Base-by-base conservation (phyloP, 2,113 vertebrate genomes). In the Heloderma charlesbogerti region DNA sequence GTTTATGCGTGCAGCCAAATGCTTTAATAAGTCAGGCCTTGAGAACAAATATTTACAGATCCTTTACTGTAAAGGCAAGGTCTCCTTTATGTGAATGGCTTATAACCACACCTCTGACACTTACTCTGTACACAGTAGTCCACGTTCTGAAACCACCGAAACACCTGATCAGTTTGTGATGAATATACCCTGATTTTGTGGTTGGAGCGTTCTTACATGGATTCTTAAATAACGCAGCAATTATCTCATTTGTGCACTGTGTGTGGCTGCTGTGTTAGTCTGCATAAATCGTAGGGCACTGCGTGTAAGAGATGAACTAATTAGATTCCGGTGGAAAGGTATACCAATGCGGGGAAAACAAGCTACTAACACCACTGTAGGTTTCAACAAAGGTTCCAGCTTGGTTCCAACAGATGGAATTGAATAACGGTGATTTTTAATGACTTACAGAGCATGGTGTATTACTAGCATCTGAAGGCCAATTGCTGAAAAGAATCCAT, bases 391-490 rank as follows among this genome's bases (percentile, higher is more conserved):
- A 78, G 3, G 12, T 94, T n/a, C n/a, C n/a, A 95, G 87, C 92
- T 93, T 92, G 94, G n/a, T n/a, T n/a, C n/a, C 89, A 75, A 95
- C 96, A 96, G 94, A 97, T 96, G 95, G 95, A 95, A 95, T 89
- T 94, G 94, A 94, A 91, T 96, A 95, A 93, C 95, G 91, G 22
- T 86, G 95, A 94, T 92, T 93, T 96, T 97, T 96, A 93, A 97
- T 96, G 94, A 96, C 91, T 97, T 96, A 95, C 80, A 93, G 95
- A 96, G 92, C 92, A 80, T 89, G 92, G 94, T 57, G 13, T 93
- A 94, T 91, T 91, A 90, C 94, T 90, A 88, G 92, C 96, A 96
- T 97, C 97, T 97, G 96, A 97, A 97, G 96, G 96, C 96, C 97
- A 97, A 96, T 98, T 97, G 97, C 94, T 92, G 94, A 96, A 96